phyloP scores from a whole-genome alignment of 2,113 vertebrate genomes.

The Ellobius talpinus region DNA sequence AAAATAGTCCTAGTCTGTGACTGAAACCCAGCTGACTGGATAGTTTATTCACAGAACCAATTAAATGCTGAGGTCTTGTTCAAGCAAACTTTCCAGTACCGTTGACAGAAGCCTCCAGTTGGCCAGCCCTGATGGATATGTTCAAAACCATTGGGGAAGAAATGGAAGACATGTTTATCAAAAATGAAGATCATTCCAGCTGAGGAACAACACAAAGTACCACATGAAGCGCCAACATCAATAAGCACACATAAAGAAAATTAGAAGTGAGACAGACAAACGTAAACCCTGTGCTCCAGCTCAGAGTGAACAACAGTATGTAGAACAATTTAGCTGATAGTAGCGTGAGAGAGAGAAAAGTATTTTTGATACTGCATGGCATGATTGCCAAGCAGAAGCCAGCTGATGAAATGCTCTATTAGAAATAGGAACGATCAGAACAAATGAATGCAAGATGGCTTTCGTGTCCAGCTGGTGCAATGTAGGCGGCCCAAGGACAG shows the following conservation, averaged over 20 bases:
- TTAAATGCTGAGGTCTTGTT: background rate
- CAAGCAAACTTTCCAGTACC: background rate
- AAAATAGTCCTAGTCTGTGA: conserved; percentile 26
- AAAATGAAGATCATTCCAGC: background rate
- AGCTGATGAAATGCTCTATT: conserved; percentile 13
- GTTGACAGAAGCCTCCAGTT: background rate
- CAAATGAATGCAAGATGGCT: background rate
- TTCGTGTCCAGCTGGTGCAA: background rate
- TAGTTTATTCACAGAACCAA: background rate
- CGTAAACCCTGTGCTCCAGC: conserved; percentile 8
- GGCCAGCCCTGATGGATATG: background rate
- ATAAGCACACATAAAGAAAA: conserved; percentile 1
- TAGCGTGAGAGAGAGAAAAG: background rate
- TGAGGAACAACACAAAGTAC: background rate
- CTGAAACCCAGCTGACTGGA: background rate
- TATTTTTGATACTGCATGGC: background rate
- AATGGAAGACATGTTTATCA: background rate
- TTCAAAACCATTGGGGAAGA: conserved; percentile 8
- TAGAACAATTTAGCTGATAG: conserved; percentile 22
- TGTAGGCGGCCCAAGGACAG: background rate
- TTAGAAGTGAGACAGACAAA: background rate
- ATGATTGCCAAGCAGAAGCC: conserved; percentile 42
- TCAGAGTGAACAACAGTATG: background rate
- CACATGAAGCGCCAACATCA: background rate
- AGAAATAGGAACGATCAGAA: background rate